These are phyloP conservation scores for Bovichtus variegatus DNA, from an alignment of 2,797 vertebrate species.

Conservation along the genomic window DNA sequence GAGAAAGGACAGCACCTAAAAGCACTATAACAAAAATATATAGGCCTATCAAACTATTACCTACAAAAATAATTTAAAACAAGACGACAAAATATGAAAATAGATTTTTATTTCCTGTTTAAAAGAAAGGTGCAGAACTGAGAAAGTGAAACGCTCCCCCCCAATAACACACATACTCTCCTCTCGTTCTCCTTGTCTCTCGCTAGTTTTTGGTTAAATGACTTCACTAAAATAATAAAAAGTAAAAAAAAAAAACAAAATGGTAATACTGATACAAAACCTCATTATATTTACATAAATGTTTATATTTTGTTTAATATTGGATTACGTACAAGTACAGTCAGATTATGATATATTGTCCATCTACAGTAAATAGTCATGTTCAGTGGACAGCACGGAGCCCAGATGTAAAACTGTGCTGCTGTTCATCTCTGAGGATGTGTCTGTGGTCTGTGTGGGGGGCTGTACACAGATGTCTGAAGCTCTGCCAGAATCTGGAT, in stretches of 20 bases:
- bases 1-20: not conserved
- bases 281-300: slow-evolving; percentile 6
- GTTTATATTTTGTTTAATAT: not conserved
- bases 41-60: not conserved
- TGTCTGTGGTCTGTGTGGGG: slow-evolving; percentile 2
- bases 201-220: slow-evolving; percentile 7
- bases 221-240: slow-evolving; percentile 7
- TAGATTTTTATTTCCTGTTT: slow-evolving; percentile 17
- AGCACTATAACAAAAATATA: not conserved
- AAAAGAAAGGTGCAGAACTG: not conserved
- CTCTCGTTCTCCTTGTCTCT: not conserved
- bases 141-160: not conserved
- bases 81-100: slow-evolving; percentile 33
- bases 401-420: slow-evolving; percentile 74
- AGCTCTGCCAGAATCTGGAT: slow-evolving; percentile 20
- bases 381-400: slow-evolving; percentile 75
- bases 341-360: not conserved
- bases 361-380: slow-evolving; percentile 82
- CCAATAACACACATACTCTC: not conserved
- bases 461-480: slow-evolving; percentile 9
- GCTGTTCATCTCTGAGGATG: slow-evolving; percentile 30
- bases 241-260: slow-evolving; percentile 1
- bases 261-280: slow-evolving; percentile 21
- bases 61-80: not conserved
- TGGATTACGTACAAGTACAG: not conserved